A percentile compares a stretch with the other conserved stretches of the same genome.
phyloP scores from a whole-genome alignment of 2,888 invertebrate species.

The Nemotelus pantherinus region DNA sequence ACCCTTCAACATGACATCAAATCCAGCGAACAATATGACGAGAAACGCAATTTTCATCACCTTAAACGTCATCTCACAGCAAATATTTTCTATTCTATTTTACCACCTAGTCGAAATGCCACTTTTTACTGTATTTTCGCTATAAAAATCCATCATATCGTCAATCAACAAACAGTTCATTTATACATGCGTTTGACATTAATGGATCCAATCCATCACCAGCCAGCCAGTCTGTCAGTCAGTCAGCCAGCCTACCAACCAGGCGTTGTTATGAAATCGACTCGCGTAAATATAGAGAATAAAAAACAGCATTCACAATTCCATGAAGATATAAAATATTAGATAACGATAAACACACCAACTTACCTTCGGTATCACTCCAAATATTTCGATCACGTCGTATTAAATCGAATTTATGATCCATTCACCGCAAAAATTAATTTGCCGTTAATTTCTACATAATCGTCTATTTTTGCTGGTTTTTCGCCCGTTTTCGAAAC shows the following conservation, averaged over 20 bases:
- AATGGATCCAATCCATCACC: constrained; percentile 2
- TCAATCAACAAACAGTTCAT: constrained; percentile 9
- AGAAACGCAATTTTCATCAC: no score
- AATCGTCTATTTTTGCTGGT: constrained; percentile 12
- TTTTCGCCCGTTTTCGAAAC: not conserved
- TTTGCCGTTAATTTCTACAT: constrained; percentile 33
- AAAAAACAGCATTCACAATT: no score
- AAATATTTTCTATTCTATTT: no score
- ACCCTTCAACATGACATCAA: no score
- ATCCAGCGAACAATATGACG: no score
- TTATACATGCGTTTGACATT: not conserved
- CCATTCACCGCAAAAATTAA: constrained; percentile 42
- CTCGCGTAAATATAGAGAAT: no score
- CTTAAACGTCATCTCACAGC: no score
- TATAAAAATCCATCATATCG: not conserved
- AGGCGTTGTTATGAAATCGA: no score
- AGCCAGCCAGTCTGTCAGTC: not conserved
- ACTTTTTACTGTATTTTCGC: no score
- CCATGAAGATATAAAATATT: not conserved
- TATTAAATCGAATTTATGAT: constrained; percentile 38
- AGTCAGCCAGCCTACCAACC: no score
- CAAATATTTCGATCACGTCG: constrained; percentile 40
- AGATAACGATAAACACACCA: not conserved
- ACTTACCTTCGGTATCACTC: constrained; percentile 40
- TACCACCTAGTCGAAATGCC: no score